Evolutionary conservation across 2,113 vertebrate species (phyloP), one percentile per base, ranked within the genome.

Genomic region (Limnothrissa miodon): DNA sequence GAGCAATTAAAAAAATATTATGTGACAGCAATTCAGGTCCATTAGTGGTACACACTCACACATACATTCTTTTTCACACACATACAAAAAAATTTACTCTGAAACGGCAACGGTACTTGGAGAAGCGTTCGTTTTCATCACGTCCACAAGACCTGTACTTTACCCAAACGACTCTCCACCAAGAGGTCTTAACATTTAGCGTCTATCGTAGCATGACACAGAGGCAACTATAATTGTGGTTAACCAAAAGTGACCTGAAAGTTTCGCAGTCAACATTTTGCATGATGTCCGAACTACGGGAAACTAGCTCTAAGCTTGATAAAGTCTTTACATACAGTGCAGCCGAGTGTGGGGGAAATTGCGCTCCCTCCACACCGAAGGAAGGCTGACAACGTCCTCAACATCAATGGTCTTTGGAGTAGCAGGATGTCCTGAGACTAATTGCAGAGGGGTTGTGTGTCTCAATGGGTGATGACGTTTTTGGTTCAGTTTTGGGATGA

Each of bases 141-240:
- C 66, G 29, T 2, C 29, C 66, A 74, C 33, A 39, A 74, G 66
- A 29, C 33, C 5, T 36, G 25, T 36, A 15, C 8, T 74, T 36
- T 74, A 53, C 51, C 51, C 51, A 56, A 51, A 4, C 62, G 33
- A 70, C 62, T 36, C 29, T 74, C 66, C 29, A 13, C 25, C 33
- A 36, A 33, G 29, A 74, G 29, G 29, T 33, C 15, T 9, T 13
- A 74, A 11, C 59, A 29, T 29, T 74, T 74, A 74, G 66, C 66
- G 15, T 15, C 66, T 74, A 74, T 74, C 66, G 36, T 74, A 39
- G 66, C 66, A 15, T 74, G 13, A 74, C 66, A 66, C 59, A 74
- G 11, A 74, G 66, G 66, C 66, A 74, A 29, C 66, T 39, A 74
- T 74, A 15, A 74, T 15, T 36, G 51, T 56, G 19, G 19, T 56